A percentile compares a stretch with the other conserved stretches of the same genome.
phyloP scores from a whole-genome alignment of 2,797 vertebrate species.

The Taeniopygia guttata region DNA sequence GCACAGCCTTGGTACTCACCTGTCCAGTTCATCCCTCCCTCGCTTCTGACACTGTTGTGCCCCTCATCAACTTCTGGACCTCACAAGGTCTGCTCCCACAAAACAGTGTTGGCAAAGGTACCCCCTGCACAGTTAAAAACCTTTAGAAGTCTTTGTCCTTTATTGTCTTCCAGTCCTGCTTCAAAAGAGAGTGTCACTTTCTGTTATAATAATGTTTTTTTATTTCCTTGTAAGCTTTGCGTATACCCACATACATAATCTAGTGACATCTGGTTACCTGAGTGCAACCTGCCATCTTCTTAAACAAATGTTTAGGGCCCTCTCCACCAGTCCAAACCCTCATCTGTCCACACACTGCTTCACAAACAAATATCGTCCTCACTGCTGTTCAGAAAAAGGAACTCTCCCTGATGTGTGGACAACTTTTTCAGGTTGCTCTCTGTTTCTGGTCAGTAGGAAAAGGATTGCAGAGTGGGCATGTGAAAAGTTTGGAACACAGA shows the following conservation, averaged over 20 bases:
- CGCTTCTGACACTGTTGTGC: rapidly evolving
- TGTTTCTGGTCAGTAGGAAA: neutral
- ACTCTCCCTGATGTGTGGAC: neutral
- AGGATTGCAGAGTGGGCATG: neutral
- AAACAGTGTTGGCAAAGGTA: neutral
- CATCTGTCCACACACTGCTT: neutral
- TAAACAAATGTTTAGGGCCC: neutral
- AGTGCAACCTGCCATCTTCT: neutral
- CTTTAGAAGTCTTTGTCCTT: neutral
- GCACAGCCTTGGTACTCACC: rapidly evolving
- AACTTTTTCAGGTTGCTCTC: neutral
- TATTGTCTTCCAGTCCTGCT: neutral
- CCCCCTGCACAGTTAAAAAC: neutral
- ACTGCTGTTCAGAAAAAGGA: neutral
- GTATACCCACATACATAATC: rapidly evolving
- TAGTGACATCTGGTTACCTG: neutral
- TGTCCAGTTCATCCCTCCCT: neutral
- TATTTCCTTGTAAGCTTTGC: neutral
- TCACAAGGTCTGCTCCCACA: neutral
- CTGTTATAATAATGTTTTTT: neutral
- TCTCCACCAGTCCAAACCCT: neutral
- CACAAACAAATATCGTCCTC: neutral
- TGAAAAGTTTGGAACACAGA: neutral
- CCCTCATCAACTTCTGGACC: neutral
- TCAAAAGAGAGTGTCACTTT: neutral